Evolutionary conservation across 1,140 invertebrate genomes (phyloP), one percentile per base, ranked within the genome.

Genomic region (Drosophila prosaltans): DNA sequence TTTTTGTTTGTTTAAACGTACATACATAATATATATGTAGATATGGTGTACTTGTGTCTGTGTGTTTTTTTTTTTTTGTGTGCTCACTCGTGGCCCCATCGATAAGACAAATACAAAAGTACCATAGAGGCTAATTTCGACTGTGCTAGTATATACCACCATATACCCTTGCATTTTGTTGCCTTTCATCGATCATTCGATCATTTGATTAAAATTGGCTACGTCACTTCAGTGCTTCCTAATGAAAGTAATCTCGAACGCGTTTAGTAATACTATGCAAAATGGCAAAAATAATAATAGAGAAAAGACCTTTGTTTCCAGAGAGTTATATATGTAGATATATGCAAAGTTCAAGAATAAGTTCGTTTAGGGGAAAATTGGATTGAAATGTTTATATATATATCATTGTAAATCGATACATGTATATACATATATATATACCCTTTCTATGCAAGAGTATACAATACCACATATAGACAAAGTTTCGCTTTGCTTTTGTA

Each of bases 71-170:
- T 32, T 65, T 3, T 70, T 54, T 61, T 70, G 51, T 62, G 71
- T 78, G 60, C 82, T 72, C 77, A 57, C 82, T 72, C 77, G 82
- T 77, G 74, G 65, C 68, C 72, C 72, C 83, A 79, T 86, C 88
- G 82, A 86, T 86, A 86, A 86, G 69, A 41, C 60, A 86, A 73
- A 88, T 66, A 69, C 16, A 58, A 48, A 51, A 51, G 24, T 26
- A 51, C 9, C 45, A 51, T 8, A 16, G 16, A 7, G 16, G 45
- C 6, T 39, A 39, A 39, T 39, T 39, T 39, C 9, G 36, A 39
- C 9, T 7, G 36, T 39, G 36, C 32, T 36, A 36, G 3, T 36
- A 36, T 36, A 36, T 36, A 36, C 16, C 16, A 16, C 16, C 32
- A 36, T 36, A 36, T 36, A 36, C 32, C 1, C 32, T 36, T 36